Evolutionary conservation across 2,888 invertebrate genomes (phyloP).

Genomic region (Bellardia bayeri): DNA sequence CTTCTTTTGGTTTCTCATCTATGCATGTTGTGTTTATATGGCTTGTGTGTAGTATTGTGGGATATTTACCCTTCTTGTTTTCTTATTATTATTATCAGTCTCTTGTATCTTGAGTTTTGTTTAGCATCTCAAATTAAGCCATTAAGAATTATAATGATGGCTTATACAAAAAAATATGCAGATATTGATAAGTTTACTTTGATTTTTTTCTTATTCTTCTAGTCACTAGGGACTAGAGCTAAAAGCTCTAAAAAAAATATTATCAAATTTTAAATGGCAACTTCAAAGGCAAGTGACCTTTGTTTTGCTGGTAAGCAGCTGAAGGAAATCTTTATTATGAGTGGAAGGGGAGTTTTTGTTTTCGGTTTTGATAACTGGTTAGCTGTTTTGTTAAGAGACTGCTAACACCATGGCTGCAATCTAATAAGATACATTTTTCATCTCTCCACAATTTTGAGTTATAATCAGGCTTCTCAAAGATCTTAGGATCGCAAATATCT

Average conservation of each 20-base stretch:
- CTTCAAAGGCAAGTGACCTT: constrained; percentile 43
- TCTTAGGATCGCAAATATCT: no score
- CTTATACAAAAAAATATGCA: constrained; percentile 60
- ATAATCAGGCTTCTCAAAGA: no score
- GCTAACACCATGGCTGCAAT: no score
- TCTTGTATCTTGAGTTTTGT: constrained; percentile 22
- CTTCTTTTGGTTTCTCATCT: background rate
- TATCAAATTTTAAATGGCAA: constrained; percentile 12
- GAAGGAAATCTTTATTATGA: background rate
- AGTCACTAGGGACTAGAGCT: constrained; percentile 62
- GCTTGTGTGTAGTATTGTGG: constrained; percentile 34
- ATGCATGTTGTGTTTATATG: constrained; percentile 25
- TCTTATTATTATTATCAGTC: background rate
- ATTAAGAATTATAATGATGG: constrained; percentile 63
- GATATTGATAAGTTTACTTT: constrained; percentile 39
- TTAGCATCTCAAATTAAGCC: constrained; percentile 51
- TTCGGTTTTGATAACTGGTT: no score
- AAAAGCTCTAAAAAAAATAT: constrained; percentile 39
- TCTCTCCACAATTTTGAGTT: no score
- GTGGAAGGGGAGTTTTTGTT: background rate
- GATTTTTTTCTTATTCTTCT: background rate
- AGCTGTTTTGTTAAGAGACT: no score
- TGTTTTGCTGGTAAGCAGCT: constrained; percentile 21
- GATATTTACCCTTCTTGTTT: constrained; percentile 54
- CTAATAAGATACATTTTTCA: no score